Conservation (phyloP, 2,113 vertebrate species). For the Microcebus griseorufus region DNA sequence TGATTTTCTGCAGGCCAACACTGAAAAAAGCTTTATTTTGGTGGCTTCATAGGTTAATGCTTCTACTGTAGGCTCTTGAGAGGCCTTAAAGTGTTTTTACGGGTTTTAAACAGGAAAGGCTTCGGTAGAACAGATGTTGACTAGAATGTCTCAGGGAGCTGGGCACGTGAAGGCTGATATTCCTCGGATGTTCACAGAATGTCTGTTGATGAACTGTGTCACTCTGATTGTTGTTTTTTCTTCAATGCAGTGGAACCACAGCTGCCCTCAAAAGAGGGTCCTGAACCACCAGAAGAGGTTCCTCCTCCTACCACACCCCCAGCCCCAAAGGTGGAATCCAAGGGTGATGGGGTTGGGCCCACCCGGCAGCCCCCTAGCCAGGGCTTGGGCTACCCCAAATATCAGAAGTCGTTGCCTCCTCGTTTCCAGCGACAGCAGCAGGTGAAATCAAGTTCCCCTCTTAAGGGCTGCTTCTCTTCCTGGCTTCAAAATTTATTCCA, state of each 20-base stretch:
- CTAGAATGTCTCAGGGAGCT: background rate
- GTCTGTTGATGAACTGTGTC: background rate
- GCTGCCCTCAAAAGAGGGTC: constrained; percentile 81
- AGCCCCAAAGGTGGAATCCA: constrained; percentile 79
- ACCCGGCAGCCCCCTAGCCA: constrained; percentile 84
- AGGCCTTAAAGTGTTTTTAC: background rate
- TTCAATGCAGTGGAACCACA: constrained; percentile 81
- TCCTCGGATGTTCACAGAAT: background rate
- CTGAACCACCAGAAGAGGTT: constrained; percentile 85
- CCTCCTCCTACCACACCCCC: constrained; percentile 64
- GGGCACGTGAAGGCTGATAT: background rate
- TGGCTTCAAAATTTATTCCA: fast-evolving
- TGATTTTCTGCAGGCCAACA: background rate
- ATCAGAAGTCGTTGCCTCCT: constrained; percentile 95
- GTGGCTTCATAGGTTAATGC: background rate
- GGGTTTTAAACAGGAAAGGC: background rate
- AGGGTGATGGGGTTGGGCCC: constrained; percentile 82
- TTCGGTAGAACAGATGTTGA: background rate
- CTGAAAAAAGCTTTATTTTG: background rate
- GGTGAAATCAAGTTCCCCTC: constrained; percentile 75
- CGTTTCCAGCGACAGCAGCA: constrained; percentile 96
- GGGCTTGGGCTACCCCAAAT: constrained; percentile 91
- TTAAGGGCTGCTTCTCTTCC: background rate
- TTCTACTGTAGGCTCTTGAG: background rate
- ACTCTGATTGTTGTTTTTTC: background rate